A percentile compares a stretch with the other conserved stretches of the same genome.
Evolutionary conservation across 2,797 vertebrate genomes (phyloP).

Genomic region (Neopelma chrysocephalum): DNA sequence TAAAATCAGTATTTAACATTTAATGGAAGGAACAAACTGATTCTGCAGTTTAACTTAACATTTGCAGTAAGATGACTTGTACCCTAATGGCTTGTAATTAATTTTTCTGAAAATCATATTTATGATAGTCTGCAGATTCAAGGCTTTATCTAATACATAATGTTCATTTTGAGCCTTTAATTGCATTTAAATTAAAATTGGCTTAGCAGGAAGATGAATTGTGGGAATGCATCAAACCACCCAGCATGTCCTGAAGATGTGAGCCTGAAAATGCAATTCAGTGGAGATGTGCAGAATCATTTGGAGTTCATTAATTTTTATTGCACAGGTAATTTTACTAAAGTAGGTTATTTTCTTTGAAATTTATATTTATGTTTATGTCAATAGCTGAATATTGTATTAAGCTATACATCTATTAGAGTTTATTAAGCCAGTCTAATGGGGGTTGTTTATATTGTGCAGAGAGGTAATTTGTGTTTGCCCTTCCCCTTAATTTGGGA

Average conservation of each 20-base stretch:
- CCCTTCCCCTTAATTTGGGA: conserved; percentile 59
- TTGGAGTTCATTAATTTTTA: conserved; percentile 98
- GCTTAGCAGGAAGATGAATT: conserved; percentile 91
- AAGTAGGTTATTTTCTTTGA: conserved; percentile 85
- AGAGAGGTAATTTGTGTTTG: conserved; percentile 67
- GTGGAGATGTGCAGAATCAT: conserved; percentile 83
- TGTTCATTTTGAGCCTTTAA: conserved; percentile 93
- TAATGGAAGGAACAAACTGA: conserved; percentile 88
- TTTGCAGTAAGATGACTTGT: conserved; percentile 89
- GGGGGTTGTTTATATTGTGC: conserved; percentile 62
- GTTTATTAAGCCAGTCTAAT: conserved; percentile 80
- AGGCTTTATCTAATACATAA: conserved; percentile 91
- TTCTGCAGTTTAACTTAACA: conserved; percentile 88
- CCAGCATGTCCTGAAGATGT: conserved; percentile 88
- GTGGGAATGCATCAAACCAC: conserved; percentile 88
- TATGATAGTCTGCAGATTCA: conserved; percentile 86
- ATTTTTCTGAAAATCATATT: conserved; percentile 89
- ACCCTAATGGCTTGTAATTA: conserved; percentile 94
- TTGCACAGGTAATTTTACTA: conserved; percentile 88
- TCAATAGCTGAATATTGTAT: conserved; percentile 82
- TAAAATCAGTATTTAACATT: conserved; percentile 88
- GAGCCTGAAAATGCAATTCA: conserved; percentile 90
- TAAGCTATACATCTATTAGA: conserved; percentile 78
- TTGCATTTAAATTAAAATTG: conserved; percentile 95
- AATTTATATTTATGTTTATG: conserved; percentile 87